A percentile compares a stretch with the other conserved stretches of the same genome.
Conservation (phyloP, 2,797 vertebrate genomes). For the Acridotheres tristis region DNA sequence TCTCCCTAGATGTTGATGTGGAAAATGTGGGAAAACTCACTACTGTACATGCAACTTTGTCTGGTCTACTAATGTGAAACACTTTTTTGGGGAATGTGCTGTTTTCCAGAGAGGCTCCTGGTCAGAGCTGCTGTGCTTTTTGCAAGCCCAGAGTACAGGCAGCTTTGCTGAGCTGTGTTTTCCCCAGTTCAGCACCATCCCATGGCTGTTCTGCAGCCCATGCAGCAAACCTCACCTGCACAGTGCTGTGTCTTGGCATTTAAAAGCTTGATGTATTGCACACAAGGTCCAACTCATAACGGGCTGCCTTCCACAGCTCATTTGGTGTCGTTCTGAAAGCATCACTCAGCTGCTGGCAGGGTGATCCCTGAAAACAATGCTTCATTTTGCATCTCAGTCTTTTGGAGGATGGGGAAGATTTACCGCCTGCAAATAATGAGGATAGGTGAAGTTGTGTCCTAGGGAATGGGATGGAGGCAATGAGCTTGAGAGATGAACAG, state of each 20-base stretch:
- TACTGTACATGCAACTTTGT: not conserved
- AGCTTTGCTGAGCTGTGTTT: constrained; percentile 7
- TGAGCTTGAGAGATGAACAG: constrained; percentile 9
- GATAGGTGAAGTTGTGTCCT: constrained; percentile 31
- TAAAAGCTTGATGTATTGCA: constrained; percentile 32
- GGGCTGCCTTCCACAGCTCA: constrained; percentile 23
- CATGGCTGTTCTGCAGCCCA: not conserved
- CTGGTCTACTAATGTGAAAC: not conserved
- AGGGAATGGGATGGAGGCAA: constrained; percentile 5
- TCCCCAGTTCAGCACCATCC: not conserved
- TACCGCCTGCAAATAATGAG: constrained; percentile 13
- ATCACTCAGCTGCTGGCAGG: constrained; percentile 44
- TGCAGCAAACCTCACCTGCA: constrained; percentile 5
- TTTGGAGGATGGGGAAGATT: not conserved
- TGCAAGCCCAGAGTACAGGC: not conserved
- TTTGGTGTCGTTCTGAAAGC: constrained; percentile 2
- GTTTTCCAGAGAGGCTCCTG: not conserved
- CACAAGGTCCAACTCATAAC: not conserved
- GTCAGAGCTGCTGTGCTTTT: not conserved
- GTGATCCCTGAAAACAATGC: constrained; percentile 11
- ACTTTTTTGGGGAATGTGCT: not conserved
- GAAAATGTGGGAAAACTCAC: not conserved
- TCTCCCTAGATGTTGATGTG: not conserved
- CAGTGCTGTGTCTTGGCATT: not conserved
- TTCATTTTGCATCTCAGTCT: constrained; percentile 14